A percentile compares a stretch with the other conserved stretches of the same genome.
These are phyloP conservation scores for Halesus radiatus DNA, from an alignment of 1,140 invertebrate species.

Conservation along the genomic window DNA sequence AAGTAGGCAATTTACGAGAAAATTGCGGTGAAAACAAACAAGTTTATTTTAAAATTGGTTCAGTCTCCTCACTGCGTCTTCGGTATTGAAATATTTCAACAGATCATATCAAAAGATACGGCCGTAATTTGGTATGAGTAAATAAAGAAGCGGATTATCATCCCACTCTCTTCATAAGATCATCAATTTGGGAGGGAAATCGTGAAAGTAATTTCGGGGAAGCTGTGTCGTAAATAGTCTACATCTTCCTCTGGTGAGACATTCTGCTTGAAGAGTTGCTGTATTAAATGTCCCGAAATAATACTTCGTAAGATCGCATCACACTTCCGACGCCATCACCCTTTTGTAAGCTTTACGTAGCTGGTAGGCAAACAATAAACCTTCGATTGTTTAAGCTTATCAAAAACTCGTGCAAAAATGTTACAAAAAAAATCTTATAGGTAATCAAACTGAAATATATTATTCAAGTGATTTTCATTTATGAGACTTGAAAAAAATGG, in stretches of 20 bases:
- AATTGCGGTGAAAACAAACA: constrained; percentile 10
- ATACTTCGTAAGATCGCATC: neutral
- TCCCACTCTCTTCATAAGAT: constrained; percentile 35
- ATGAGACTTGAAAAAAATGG: too few species aligned
- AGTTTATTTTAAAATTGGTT: constrained; percentile 12
- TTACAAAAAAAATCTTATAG: too few species aligned
- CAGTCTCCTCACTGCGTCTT: neutral
- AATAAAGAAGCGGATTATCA: constrained; percentile 51
- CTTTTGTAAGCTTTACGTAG: neutral
- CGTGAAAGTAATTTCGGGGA: constrained; percentile 51
- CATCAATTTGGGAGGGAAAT: constrained; percentile 49
- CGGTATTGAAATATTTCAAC: constrained; percentile 3
- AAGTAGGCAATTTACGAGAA: neutral
- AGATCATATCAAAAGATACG: constrained; percentile 39
- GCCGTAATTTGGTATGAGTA: constrained; percentile 43
- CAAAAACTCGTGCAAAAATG: too few species aligned
- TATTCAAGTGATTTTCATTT: too few species aligned
- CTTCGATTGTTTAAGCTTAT: neutral
- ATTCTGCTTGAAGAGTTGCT: neutral
- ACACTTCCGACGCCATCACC: neutral
- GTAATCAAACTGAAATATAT: too few species aligned
- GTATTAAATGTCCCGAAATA: neutral
- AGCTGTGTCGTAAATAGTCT: constrained; percentile 40
- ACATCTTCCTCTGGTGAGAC: constrained; percentile 19
- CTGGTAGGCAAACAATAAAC: constrained; percentile 4